These are phyloP conservation scores for Chloromyia formosa DNA, from an alignment of 2,888 invertebrate species.

Conservation along the genomic window DNA sequence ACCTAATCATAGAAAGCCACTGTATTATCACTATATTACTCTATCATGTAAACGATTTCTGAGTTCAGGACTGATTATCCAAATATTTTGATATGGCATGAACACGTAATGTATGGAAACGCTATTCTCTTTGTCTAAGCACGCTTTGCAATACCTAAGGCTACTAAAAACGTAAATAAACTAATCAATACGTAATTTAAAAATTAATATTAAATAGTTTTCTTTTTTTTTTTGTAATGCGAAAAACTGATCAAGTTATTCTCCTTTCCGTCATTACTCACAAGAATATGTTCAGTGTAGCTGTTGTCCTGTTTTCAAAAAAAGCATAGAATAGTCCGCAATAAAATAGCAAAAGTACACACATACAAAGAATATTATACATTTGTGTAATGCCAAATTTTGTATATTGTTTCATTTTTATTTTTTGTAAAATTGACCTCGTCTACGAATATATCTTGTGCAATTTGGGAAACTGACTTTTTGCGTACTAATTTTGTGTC, in stretches of 20 bases:
- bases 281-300: conserved; percentile 64
- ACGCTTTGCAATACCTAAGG: not conserved
- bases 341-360: conserved; percentile 51
- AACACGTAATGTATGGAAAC: no score
- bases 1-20: no score
- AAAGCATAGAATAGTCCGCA: conserved; percentile 60
- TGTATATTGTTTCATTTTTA: not conserved
- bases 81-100: no score
- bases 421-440: not conserved
- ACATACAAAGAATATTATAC: conserved; percentile 18
- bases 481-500: no score
- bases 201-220: conserved; percentile 21
- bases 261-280: conserved; percentile 60
- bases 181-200: conserved; percentile 26
- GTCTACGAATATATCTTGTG: not conserved
- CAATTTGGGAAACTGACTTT: not conserved
- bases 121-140: not conserved
- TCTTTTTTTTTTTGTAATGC: conserved; percentile 43
- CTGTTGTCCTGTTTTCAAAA: conserved; percentile 59
- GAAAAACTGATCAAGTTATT: conserved; percentile 52
- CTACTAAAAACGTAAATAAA: conserved; percentile 3
- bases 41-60: no score
- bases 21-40: no score
- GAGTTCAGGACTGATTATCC: no score
- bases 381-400: not conserved